These are phyloP conservation scores for Heliconius melpomene DNA, from an alignment of 1,140 invertebrate species.

Conservation along the genomic window DNA sequence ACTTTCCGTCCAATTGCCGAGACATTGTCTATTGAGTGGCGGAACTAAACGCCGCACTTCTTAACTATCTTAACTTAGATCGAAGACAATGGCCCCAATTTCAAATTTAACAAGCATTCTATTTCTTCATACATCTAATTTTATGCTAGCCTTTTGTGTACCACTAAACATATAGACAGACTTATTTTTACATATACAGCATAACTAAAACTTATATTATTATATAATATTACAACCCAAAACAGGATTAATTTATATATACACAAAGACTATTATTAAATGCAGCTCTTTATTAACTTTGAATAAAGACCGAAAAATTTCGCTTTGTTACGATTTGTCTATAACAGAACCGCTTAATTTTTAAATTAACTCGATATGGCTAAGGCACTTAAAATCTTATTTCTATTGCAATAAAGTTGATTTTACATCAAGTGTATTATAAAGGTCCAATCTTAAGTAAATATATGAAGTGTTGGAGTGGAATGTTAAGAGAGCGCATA, in stretches of 20 bases:
- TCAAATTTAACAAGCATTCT: too few relatives aligned
- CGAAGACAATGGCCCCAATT: too few relatives aligned
- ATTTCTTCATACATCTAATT: too few relatives aligned
- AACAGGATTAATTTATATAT: not conserved
- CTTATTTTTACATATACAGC: too few relatives aligned
- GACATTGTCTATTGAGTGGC: too few relatives aligned
- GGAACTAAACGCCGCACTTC: too few relatives aligned
- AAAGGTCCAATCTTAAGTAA: not conserved
- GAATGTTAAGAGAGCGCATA: not conserved
- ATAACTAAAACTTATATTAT: too few relatives aligned
- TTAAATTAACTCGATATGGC: slow-evolving; percentile 2
- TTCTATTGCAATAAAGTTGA: not conserved
- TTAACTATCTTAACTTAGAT: too few relatives aligned
- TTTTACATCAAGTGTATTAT: not conserved
- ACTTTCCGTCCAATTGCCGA: too few relatives aligned
- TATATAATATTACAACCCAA: not conserved
- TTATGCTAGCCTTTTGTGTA: too few relatives aligned
- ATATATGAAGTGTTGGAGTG: slow-evolving; percentile 7
- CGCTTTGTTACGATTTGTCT: slow-evolving; percentile 34
- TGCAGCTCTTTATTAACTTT: not conserved
- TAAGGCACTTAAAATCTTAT: slow-evolving; percentile 18
- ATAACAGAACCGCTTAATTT: slow-evolving; percentile 39
- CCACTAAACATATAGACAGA: too few relatives aligned
- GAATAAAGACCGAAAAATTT: slow-evolving; percentile 23
- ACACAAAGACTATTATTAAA: slow-evolving; percentile 7